Conservation (phyloP, 2,888 invertebrate genomes). For the Drosophila prolongata region DNA sequence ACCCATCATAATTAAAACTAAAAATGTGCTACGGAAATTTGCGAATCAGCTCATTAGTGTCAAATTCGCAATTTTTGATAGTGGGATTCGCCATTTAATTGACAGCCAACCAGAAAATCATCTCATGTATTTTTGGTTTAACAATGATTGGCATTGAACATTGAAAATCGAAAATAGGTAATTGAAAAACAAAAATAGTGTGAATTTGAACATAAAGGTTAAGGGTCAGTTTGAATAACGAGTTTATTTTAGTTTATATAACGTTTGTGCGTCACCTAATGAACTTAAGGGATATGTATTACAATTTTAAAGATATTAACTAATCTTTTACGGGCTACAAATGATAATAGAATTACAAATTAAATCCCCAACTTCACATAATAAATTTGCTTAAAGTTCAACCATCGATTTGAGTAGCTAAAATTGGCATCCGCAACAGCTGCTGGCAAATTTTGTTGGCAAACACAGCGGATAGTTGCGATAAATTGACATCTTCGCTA, state of each 20-base stretch:
- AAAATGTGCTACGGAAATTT: background rate
- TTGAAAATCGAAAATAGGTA: background rate
- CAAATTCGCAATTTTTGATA: background rate
- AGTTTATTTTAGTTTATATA: too few species aligned
- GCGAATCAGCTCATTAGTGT: background rate
- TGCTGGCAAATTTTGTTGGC: conserved; percentile 17
- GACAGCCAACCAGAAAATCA: background rate
- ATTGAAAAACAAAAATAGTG: too few species aligned
- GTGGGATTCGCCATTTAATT: background rate
- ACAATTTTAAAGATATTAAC: too few species aligned
- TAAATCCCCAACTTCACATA: too few species aligned
- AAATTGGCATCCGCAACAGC: conserved; percentile 11
- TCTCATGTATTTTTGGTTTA: background rate
- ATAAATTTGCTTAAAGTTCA: conserved; percentile 12
- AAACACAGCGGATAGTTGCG: conserved; percentile 19
- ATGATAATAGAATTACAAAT: too few species aligned
- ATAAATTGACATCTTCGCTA: conserved; percentile 63
- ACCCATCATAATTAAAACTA: background rate
- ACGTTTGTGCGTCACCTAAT: too few species aligned
- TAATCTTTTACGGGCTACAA: too few species aligned
- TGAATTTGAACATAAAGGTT: too few species aligned
- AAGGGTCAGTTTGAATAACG: too few species aligned
- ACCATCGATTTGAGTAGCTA: conserved; percentile 1
- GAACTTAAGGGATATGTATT: too few species aligned
- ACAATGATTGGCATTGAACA: background rate